phyloP scores from a whole-genome alignment of 2,797 vertebrate genomes.

The Rhabdomys pumilio region DNA sequence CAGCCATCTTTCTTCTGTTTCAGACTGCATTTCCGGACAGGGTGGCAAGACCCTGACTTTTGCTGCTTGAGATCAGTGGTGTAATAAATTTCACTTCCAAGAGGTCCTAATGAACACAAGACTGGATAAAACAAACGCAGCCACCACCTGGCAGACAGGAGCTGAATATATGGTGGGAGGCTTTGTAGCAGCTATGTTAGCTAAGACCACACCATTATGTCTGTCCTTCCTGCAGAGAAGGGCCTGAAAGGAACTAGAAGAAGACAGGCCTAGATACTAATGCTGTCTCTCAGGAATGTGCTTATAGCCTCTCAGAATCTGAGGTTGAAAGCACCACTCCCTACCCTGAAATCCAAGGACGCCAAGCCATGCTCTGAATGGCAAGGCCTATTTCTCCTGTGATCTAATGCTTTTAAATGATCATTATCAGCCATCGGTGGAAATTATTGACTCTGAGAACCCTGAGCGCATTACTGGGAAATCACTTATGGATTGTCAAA shows the following conservation, averaged over 20 bases:
- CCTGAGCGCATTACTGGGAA: conserved; percentile 67
- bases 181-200: background rate
- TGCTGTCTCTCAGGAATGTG: background rate
- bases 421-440: conserved; percentile 73
- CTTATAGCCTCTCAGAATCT: background rate
- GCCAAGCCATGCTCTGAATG: conserved; percentile 20
- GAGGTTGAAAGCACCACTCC: conserved; percentile 19
- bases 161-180: background rate
- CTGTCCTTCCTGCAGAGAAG: background rate
- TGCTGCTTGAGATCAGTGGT: background rate
- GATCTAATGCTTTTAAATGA: conserved; percentile 80
- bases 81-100: conserved; percentile 13
- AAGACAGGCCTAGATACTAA: background rate
- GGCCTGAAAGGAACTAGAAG: background rate
- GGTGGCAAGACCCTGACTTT: background rate
- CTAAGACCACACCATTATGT: background rate
- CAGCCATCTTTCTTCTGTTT: conserved; percentile 8
- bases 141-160: background rate
- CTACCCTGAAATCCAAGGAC: conserved; percentile 65
- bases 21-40: background rate
- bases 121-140: background rate
- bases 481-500: conserved; percentile 74
- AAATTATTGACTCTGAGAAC: conserved; percentile 77
- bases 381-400: background rate
- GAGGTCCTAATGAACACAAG: background rate